Percentiles rank a stretch among this genome's conserved stretches.
Conservation (phyloP, 2,888 invertebrate genomes). For the Tenthredo livida region DNA sequence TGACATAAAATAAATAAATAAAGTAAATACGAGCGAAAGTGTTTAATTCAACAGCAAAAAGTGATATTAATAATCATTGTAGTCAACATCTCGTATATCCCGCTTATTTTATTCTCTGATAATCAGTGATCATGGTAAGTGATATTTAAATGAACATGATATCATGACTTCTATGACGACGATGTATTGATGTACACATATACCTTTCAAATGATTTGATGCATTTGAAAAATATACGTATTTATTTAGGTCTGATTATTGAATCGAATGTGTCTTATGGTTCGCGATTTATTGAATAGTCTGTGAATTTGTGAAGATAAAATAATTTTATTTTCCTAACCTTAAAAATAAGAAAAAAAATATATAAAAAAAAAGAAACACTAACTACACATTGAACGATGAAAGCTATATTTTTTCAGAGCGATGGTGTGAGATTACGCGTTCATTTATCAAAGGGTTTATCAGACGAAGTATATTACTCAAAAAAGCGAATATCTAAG, state of each 20-base stretch:
- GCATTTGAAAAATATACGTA: background rate
- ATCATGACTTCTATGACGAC: background rate
- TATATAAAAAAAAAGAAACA: no score
- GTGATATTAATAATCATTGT: background rate
- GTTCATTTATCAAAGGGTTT: constrained; percentile 66
- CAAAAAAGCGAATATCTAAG: constrained; percentile 64
- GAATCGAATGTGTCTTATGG: background rate
- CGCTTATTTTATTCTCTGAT: background rate
- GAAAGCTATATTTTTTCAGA: constrained; percentile 61
- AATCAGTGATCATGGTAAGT: constrained; percentile 26
- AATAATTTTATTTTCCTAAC: background rate
- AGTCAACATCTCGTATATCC: background rate
- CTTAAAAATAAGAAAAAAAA: no score
- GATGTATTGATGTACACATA: background rate
- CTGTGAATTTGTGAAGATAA: background rate
- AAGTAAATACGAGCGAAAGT: background rate
- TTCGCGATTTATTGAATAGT: background rate
- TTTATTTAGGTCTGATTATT: background rate
- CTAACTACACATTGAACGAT: background rate
- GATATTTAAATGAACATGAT: background rate
- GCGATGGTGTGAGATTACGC: constrained; percentile 72
- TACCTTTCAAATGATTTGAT: background rate
- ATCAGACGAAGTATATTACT: constrained; percentile 65
- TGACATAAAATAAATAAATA: background rate
- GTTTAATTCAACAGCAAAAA: background rate